Evolutionary conservation across 2,888 invertebrate genomes (phyloP), one percentile per base, ranked within the genome.

Genomic region (Melangyna quadrimaculata): DNA sequence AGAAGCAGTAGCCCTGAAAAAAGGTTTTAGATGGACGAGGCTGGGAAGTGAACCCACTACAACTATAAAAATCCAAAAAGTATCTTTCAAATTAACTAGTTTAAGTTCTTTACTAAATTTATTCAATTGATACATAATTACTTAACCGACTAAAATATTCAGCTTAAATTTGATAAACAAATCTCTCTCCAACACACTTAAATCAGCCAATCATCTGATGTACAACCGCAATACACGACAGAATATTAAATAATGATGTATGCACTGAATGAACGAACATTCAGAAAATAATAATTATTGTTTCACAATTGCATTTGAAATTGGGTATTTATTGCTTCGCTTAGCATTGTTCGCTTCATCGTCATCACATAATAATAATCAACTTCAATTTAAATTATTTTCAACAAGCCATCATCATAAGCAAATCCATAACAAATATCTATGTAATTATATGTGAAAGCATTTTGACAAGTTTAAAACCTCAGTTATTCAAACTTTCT

Each of bases 261-360:
- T 61, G 9, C 17, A 29, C 0, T 22, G 22, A n/a, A n/a, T n/a
- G n/a, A n/a, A n/a, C n/a, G n/a, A 7, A 27, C 37, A 7, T n/a
- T 27, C 35, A 70, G n/a, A n/a, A 40, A 45, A 57, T 32, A 57
- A 43, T 57, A 32, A 57, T 48, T 48, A 59, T 65, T 65, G 29
- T 65, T 57, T 69, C 12, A 27, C 53, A 75, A 84, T 70, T 75
- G 57, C 61, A 59, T 65, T 70, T 45, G 32, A 43, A 80, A 84
- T 75, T 43, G 75, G 67, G 63, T 55, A 80, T 84, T 80, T 72
- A 80, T 77, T 69, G 84, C 67, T 48, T 72, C 71, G 71, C 67
- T 84, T 75, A 70, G 19, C 79, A 75, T 35, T 43, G 27, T 61
- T 22, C 17, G 37, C 59, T 17, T 22, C 37, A 59, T 59, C 45